phyloP scores from a whole-genome alignment of 2,888 invertebrate species.

The Hirudinaria manillensis region DNA sequence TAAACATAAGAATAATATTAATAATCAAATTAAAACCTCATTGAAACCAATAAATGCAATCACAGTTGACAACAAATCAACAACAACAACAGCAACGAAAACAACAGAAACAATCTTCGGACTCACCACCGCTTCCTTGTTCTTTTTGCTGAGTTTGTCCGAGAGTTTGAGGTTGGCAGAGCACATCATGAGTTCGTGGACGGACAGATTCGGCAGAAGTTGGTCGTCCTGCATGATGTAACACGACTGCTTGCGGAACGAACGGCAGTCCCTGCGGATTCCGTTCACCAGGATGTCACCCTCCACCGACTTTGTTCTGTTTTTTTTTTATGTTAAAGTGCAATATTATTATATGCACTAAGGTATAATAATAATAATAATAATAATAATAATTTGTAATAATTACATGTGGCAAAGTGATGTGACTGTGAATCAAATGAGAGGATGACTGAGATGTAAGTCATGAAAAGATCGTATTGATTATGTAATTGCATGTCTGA shows the following conservation, averaged over 20 bases:
- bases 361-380: no score
- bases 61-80: no score
- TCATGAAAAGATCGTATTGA: not conserved
- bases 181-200: constrained; percentile 77
- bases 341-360: no score
- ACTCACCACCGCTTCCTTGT: constrained; percentile 78
- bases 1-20: no score
- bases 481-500: not conserved
- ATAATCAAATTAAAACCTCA: no score
- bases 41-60: no score
- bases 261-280: constrained; percentile 67
- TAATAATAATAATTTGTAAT: no score
- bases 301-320: constrained; percentile 56
- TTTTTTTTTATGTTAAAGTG: not conserved
- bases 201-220: constrained; percentile 74
- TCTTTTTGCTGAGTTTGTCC: constrained; percentile 63
- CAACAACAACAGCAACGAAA: no score
- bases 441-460: not conserved
- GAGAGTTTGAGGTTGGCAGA: constrained; percentile 78
- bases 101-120: no score
- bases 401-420: not conserved
- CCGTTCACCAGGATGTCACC: constrained; percentile 72
- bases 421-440: not conserved
- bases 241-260: constrained; percentile 76
- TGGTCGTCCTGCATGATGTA: constrained; percentile 89